Evolutionary conservation across 2,888 invertebrate species (phyloP).

Genomic region (Pseudoips prasinana): DNA sequence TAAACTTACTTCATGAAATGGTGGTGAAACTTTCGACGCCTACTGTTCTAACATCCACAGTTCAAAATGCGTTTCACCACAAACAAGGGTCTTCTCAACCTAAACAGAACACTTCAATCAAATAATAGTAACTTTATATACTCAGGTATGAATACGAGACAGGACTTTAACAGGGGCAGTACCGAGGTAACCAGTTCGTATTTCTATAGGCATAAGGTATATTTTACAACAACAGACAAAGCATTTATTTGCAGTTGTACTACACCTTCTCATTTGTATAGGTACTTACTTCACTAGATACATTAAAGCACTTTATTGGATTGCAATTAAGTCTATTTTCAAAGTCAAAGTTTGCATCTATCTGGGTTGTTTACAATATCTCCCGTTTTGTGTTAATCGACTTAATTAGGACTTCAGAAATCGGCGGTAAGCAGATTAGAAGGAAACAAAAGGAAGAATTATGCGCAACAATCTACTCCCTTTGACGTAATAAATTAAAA

Average conservation of each 20-base stretch:
- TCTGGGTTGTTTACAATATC: background rate
- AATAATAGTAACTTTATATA: constrained; percentile 11
- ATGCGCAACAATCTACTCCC: constrained; percentile 8
- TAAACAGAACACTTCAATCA: constrained; percentile 14
- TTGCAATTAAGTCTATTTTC: no score
- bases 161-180: no score
- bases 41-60: background rate
- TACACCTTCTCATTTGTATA: background rate
- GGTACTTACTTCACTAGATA: constrained; percentile 1
- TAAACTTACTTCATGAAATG: no score
- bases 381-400: constrained; percentile 22
- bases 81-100: constrained; percentile 2
- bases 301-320: no score
- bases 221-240: no score
- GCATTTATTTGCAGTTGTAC: no score
- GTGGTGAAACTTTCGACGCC: no score
- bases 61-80: background rate
- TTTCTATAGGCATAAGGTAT: no score
- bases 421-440: constrained; percentile 31
- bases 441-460: constrained; percentile 30
- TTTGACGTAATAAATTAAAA: constrained; percentile 36
- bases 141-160: constrained; percentile 1
- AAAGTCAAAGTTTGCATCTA: no score
- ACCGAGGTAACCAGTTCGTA: no score
- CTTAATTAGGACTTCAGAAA: constrained; percentile 30